These are phyloP conservation scores for Drosophila acutilabella DNA, from an alignment of 2,888 invertebrate species.

Conservation along the genomic window DNA sequence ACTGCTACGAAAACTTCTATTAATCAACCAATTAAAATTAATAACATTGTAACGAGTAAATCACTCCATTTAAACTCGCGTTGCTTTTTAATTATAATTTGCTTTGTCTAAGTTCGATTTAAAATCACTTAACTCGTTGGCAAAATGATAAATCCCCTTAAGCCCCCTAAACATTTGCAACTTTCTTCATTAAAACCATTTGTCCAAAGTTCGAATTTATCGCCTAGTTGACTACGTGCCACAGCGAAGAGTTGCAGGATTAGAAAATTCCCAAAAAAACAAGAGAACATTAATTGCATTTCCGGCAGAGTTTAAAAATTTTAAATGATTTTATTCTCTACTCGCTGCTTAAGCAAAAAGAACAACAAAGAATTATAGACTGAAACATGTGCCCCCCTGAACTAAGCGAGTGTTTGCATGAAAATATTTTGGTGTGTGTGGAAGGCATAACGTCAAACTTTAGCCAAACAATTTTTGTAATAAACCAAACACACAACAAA, in stretches of 20 bases:
- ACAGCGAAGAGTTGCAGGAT: slow-evolving; percentile 41
- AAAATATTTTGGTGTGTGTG: slow-evolving; percentile 4
- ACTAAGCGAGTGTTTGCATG: not conserved
- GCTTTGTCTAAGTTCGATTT: not conserved
- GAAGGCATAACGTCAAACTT: slow-evolving; percentile 36
- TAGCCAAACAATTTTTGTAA: slow-evolving; percentile 56
- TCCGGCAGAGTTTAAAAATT: slow-evolving; percentile 27
- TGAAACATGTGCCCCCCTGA: slow-evolving; percentile 13
- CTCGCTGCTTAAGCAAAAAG: slow-evolving; percentile 39
- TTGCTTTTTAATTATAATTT: no score
- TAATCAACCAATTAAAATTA: not conserved
- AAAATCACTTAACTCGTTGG: not conserved
- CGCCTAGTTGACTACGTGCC: slow-evolving; percentile 51
- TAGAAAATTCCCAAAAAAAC: slow-evolving; percentile 19
- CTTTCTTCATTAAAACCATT: slow-evolving; percentile 13
- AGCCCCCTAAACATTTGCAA: slow-evolving; percentile 6
- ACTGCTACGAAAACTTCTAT: not conserved
- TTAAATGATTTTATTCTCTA: slow-evolving; percentile 30
- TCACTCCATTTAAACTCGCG: not conserved
- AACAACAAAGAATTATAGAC: slow-evolving; percentile 35
- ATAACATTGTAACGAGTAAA: not conserved
- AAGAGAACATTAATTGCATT: slow-evolving; percentile 33
- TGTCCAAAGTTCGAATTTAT: not conserved
- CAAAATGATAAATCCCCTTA: not conserved
- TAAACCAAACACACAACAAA: slow-evolving; percentile 47